Base-by-base conservation (phyloP, 2,113 vertebrate species). In the Scortum barcoo region DNA sequence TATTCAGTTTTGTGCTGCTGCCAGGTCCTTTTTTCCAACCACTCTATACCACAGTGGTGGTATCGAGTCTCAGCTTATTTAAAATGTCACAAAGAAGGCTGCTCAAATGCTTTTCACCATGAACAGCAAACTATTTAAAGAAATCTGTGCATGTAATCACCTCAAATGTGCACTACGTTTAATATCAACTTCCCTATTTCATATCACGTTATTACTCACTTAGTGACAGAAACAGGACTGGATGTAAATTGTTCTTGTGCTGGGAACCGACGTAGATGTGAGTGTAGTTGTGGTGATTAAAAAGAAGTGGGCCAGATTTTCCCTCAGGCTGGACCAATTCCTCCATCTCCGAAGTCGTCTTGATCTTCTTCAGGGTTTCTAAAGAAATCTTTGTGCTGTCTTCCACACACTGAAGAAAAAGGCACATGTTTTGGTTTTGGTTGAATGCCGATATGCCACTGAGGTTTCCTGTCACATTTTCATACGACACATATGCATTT, bases 141-240 rank as follows among this genome's bases (percentile, higher is more conserved):
- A 24, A 74, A 57, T 30, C 42, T n/a, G n/a, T 48, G 5, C 33
- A 3, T 46, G 20, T 56, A 19, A 56, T 50, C 26, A 66, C 19
- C 1, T 65, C 20, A 56, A 42, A 7, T 19, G 9, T 24, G 68
- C 14, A 74, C 24, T 46, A 11, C 7, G n/a, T 3, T 38, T 30
- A 10, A 2, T 48, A 6, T 46, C 6, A 28, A 24, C 44, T 78
- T 63, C 63, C 56, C 22, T n/a, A 0, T 42, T 56, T 62, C 0
- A 4, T 4, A 24, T 65, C 0, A 30, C 3, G 50, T 12, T 40
- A 40, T 42, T 46, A 88, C 95, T 89, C 42, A 96, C 95, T 65
- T 10, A 93, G 62, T 14, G 92, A 76, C 33, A 96, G 86, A 22
- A 94, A 89, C n/a, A 96, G 82, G 17, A 96, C 79, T 0, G 40